Evolutionary conservation across 2,888 invertebrate species (phyloP).

Genomic region (Pterostichus niger): DNA sequence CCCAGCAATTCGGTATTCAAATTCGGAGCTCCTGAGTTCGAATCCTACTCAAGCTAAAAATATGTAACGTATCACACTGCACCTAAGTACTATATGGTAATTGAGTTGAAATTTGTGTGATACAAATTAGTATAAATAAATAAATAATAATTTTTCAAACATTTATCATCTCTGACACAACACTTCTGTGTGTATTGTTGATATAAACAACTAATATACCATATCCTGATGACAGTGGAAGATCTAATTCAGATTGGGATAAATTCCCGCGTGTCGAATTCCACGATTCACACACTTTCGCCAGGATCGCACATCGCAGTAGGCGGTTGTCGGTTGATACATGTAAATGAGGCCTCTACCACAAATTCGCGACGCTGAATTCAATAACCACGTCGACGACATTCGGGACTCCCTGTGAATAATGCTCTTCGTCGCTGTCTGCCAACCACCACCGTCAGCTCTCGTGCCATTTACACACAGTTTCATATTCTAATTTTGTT

Average conservation of each 20-base stretch:
- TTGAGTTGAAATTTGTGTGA: too few relatives aligned
- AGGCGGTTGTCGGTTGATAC: conserved; percentile 21
- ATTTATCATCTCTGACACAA: too few relatives aligned
- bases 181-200: too few relatives aligned
- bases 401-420: conserved; percentile 37
- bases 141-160: too few relatives aligned
- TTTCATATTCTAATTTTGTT: conserved; percentile 55
- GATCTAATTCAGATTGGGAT: not conserved
- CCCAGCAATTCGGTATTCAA: too few relatives aligned
- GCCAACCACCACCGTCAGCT: not conserved
- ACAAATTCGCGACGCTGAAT: conserved; percentile 21
- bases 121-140: too few relatives aligned
- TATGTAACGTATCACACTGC: too few relatives aligned
- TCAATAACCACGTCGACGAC: conserved; percentile 26
- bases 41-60: too few relatives aligned
- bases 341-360: conserved; percentile 35
- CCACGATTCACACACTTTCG: not conserved
- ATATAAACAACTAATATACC: too few relatives aligned
- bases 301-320: not conserved
- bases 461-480: conserved; percentile 3
- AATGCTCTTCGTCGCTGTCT: not conserved
- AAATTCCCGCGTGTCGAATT: not conserved
- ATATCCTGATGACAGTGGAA: too few relatives aligned
- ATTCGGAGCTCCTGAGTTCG: too few relatives aligned
- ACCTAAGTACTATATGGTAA: too few relatives aligned